Evolutionary conservation across 1,140 invertebrate species (phyloP).

Genomic region (Monochamus saltuarius): DNA sequence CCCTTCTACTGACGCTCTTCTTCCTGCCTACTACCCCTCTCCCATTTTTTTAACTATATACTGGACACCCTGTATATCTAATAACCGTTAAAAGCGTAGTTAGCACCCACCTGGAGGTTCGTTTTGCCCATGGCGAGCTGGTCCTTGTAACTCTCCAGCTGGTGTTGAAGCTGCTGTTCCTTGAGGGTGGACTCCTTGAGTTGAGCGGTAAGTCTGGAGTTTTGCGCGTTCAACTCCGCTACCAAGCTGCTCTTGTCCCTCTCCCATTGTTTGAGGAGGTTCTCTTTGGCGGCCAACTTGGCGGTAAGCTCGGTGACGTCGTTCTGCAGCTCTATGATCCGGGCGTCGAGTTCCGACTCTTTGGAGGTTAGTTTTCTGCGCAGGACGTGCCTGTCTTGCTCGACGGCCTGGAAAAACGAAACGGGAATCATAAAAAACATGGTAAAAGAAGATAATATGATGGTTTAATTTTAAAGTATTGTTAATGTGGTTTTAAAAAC

Average conservation of each 20-base stretch:
- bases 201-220: slow-evolving; percentile 82
- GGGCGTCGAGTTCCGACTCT: slow-evolving; percentile 87
- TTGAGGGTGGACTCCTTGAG: slow-evolving; percentile 66
- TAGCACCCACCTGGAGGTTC: slow-evolving; percentile 47
- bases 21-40: too few relatives aligned
- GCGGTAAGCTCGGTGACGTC: slow-evolving; percentile 77
- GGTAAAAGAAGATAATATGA: too few relatives aligned
- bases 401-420: slow-evolving; percentile 72
- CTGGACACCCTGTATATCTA: too few relatives aligned
- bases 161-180: slow-evolving; percentile 76
- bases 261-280: slow-evolving; percentile 69
- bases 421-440: slow-evolving; percentile 6
- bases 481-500: too few relatives aligned
- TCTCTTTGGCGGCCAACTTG: slow-evolving; percentile 66
- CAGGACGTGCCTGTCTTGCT: slow-evolving; percentile 89
- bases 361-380: slow-evolving; percentile 79
- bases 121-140: slow-evolving; percentile 76
- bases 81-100: too few relatives aligned
- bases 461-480: too few relatives aligned
- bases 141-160: slow-evolving; percentile 79
- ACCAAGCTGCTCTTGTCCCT: slow-evolving; percentile 66
- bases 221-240: slow-evolving; percentile 85
- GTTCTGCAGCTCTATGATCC: slow-evolving; percentile 80
- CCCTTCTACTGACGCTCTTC: too few relatives aligned
- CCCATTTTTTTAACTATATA: too few relatives aligned